These are phyloP conservation scores for Heloderma charlesbogerti DNA, from an alignment of 2,113 vertebrate species.

Conservation along the genomic window DNA sequence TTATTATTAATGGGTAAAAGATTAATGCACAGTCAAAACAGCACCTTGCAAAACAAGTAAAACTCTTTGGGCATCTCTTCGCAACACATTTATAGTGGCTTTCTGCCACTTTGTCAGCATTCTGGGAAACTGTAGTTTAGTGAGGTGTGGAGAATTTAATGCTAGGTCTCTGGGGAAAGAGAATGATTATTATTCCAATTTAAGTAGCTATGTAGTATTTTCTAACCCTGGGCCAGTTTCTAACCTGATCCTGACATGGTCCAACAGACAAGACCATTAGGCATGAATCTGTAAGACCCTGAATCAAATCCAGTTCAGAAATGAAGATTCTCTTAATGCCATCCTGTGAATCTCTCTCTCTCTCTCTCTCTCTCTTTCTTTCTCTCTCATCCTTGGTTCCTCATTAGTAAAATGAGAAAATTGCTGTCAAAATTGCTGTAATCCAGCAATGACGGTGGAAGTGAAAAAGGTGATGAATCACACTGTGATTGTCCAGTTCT, in stretches of 20 bases:
- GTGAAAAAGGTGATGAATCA: no score
- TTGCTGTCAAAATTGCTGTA: background rate
- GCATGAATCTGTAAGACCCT: background rate
- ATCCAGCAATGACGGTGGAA: no score
- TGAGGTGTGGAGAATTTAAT: background rate
- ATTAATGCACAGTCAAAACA: background rate
- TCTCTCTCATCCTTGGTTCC: background rate
- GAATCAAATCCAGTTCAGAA: background rate
- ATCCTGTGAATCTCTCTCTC: background rate
- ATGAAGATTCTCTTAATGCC: background rate
- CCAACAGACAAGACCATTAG: background rate
- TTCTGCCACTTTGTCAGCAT: background rate
- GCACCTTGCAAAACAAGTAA: background rate
- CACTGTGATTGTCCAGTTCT: no score
- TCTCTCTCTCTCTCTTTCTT: background rate
- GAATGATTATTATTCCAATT: background rate
- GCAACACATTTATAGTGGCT: background rate
- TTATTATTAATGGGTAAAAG: constrained; percentile 59
- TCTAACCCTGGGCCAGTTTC: background rate
- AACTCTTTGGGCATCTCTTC: background rate
- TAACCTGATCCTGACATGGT: background rate
- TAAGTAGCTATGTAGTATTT: background rate
- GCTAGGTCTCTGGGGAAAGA: no score
- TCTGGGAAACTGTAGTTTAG: background rate
- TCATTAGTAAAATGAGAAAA: background rate